Evolutionary conservation across 2,113 vertebrate species (phyloP).

Genomic region (Cyprichromis sp.): DNA sequence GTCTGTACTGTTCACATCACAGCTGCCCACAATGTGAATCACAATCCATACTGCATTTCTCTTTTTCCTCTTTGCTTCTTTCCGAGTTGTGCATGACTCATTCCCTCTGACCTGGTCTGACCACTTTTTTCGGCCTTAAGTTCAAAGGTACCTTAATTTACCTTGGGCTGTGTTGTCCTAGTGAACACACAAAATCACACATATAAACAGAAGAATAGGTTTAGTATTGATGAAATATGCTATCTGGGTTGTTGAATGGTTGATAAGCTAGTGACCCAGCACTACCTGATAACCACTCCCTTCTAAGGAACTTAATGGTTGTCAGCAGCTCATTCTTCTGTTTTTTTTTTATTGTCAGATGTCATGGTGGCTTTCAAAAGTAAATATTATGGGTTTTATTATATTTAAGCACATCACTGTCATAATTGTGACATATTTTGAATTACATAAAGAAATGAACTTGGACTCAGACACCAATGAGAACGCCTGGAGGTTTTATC

Average conservation of each 20-base stretch:
- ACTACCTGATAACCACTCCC: not conserved
- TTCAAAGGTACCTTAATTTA: conserved; percentile 34
- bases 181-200: not conserved
- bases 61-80: not conserved
- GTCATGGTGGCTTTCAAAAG: not conserved
- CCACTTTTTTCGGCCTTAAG: conserved; percentile 17
- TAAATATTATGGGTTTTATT: not conserved
- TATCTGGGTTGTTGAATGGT: not conserved
- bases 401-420: not conserved
- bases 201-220: not conserved
- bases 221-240: not conserved
- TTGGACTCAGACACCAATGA: not conserved
- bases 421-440: not conserved
- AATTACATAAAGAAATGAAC: not conserved
- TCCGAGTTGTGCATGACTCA: conserved; percentile 28
- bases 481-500: not conserved
- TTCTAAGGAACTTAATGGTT: not conserved
- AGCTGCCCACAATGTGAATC: conserved; percentile 53
- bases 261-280: not conserved
- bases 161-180: conserved; percentile 5
- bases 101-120: conserved; percentile 23
- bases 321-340: not conserved
- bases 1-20: conserved; percentile 61
- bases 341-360: not conserved
- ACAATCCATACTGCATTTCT: conserved; percentile 28